phyloP scores from a whole-genome alignment of 2,113 vertebrate genomes.

The Anser cygnoides region DNA sequence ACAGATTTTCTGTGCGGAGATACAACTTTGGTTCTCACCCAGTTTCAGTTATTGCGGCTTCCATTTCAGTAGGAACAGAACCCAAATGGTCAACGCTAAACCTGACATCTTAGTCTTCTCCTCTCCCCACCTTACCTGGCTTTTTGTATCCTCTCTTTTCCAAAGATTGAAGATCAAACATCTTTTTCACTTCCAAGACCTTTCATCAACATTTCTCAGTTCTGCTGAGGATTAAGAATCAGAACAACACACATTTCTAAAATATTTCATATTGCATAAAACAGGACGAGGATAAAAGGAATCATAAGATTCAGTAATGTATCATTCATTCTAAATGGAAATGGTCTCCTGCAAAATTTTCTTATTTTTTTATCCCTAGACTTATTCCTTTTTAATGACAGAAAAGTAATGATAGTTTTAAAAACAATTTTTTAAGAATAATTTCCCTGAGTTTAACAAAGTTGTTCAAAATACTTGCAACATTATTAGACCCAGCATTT shows the following conservation, averaged over 20 bases:
- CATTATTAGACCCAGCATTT: slow-evolving; percentile 53
- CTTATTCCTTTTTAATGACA: neutral
- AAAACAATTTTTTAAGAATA: slow-evolving; percentile 1
- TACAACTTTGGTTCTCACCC: neutral
- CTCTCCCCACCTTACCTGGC: neutral
- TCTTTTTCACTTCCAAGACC: neutral
- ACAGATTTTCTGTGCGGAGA: neutral
- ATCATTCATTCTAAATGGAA: neutral
- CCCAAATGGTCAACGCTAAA: neutral
- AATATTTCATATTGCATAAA: neutral
- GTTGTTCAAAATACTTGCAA: slow-evolving; percentile 56
- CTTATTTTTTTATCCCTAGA: neutral
- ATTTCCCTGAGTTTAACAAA: slow-evolving; percentile 56
- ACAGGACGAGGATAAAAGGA: neutral
- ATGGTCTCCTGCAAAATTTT: neutral
- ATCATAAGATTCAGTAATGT: neutral
- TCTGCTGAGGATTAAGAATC: neutral
- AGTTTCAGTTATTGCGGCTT: neutral
- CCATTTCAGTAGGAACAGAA: neutral
- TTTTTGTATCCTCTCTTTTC: neutral
- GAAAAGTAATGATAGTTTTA: neutral
- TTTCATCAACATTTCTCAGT: neutral
- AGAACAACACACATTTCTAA: neutral
- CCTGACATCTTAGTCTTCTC: neutral
- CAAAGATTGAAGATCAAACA: neutral